Conservation (phyloP, 2,113 vertebrate species). For the Pollachius pollachius region DNA sequence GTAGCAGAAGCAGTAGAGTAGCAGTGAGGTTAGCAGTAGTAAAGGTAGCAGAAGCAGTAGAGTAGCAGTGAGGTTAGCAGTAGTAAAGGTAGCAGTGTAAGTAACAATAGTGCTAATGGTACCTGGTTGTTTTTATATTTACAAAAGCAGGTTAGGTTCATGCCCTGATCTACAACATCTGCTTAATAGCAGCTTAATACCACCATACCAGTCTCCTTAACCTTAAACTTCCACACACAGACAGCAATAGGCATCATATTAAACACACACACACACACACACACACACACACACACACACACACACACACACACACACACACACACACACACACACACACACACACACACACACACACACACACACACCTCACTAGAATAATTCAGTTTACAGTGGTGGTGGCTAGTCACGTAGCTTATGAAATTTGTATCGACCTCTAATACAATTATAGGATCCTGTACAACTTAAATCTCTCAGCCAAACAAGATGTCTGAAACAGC, state of each 20-base stretch:
- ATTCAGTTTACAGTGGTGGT: slow-evolving; percentile 10
- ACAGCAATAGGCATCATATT: neutral
- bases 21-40: neutral
- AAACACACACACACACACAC: neutral
- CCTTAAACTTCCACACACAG: too few relatives aligned
- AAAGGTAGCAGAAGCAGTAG: neutral
- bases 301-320: neutral
- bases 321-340: slow-evolving; percentile 5
- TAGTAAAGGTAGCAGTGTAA: neutral
- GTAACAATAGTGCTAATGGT: neutral
- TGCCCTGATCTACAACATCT: too few relatives aligned
- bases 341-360: slow-evolving; percentile 10
- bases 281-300: neutral
- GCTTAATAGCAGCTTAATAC: too few relatives aligned
- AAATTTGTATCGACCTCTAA: slow-evolving; percentile 68
- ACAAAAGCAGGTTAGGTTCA: too few relatives aligned
- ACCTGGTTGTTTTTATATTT: neutral
- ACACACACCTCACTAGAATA: neutral
- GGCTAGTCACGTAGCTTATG: slow-evolving; percentile 52
- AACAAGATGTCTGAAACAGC: slow-evolving; percentile 53
- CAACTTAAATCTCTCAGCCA: slow-evolving; percentile 53
- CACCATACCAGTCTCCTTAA: too few relatives aligned
- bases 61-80: neutral
- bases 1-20: neutral
- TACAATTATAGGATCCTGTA: slow-evolving; percentile 55